Evolutionary conservation across 2,888 invertebrate genomes (phyloP), one percentile per base, ranked within the genome.

Genomic region (Frankliniella intonsa): DNA sequence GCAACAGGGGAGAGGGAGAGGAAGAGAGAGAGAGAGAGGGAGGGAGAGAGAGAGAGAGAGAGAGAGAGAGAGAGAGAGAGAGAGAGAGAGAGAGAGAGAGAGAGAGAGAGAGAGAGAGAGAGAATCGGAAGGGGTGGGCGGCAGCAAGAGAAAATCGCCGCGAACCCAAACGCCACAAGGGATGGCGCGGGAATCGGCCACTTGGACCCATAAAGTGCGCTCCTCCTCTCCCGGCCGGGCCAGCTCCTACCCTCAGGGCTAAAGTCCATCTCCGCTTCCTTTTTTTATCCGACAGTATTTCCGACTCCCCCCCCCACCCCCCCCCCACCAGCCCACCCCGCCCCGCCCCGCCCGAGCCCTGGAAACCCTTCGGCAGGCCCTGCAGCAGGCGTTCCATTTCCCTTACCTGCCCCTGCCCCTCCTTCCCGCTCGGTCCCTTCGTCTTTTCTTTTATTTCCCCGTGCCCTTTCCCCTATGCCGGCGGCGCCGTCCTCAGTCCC

Each of bases 251-350:
- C 38, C 38, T 38, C 38, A 38, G 38, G 62, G 19, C 62, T n/a
- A n/a, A 62, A 62, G 62, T 62, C 62, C 62, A 62, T 62, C 62
- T 62, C 62, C 62, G 62, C 62, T 62, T 62, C 62, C 62, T 62
- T 62, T 62, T 62, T 38, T 38, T 38, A 38, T 38, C 38, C 38
- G 38, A 38, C 38, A 38, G 38, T 38, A 62, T 62, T 62, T 62
- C 62, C 62, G 17, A 10, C 11, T 17, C 62, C 62, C 14, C 19
- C 2, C 14, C 62, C 9, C 55, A 8, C 19, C 62, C n/a, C 14
- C 17, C 62, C 17, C 14, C 51, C 14, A 8, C 55, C 55, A 9
- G 55, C 9, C 5, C 62, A 62, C 38, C 5, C 38, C 38, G 17
- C 62, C 62, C 62, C 14, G 62, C 19, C 14, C 62, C 62, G 14